Evolutionary conservation across 2,113 vertebrate species (phyloP).

Genomic region (Saccopteryx leptura): DNA sequence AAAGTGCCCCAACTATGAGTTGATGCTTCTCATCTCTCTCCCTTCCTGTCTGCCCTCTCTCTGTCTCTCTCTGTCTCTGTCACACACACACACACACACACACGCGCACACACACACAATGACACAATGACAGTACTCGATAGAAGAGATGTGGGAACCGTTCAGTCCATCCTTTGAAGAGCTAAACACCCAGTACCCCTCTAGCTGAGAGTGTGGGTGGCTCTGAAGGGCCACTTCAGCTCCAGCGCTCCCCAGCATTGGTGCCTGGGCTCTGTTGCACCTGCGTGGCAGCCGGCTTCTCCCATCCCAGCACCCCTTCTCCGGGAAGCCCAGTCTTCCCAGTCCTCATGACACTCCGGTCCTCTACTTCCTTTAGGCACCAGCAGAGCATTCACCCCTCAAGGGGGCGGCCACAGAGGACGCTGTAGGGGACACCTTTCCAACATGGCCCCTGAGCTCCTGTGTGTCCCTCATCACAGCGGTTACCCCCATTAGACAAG

Average conservation of each 20-base stretch:
- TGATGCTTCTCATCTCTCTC: too few species aligned
- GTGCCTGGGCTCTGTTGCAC: fast-evolving
- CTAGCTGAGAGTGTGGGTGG: fast-evolving
- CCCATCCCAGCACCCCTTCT: background rate
- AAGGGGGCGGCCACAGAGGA: background rate
- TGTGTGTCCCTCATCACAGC: background rate
- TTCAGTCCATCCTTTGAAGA: fast-evolving
- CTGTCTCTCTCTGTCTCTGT: too few species aligned
- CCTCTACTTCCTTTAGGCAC: background rate
- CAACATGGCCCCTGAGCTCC: fast-evolving
- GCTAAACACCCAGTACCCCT: fast-evolving
- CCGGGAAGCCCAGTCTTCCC: background rate
- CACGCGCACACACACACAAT: too few species aligned
- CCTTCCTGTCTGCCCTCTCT: too few species aligned
- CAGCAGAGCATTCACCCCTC: fast-evolving
- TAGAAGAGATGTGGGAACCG: fast-evolving
- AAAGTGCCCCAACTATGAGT: too few species aligned
- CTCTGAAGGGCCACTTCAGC: fast-evolving
- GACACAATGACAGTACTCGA: too few species aligned
- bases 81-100: too few species aligned
- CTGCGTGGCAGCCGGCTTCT: too few species aligned
- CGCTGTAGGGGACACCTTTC: fast-evolving
- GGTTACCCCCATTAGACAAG: fast-evolving
- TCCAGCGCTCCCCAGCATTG: too few species aligned
- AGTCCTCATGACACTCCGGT: too few species aligned